Evolutionary conservation across 2,888 invertebrate genomes (phyloP), one percentile per base, ranked within the genome.

Genomic region (Linhomoeus sp.): DNA sequence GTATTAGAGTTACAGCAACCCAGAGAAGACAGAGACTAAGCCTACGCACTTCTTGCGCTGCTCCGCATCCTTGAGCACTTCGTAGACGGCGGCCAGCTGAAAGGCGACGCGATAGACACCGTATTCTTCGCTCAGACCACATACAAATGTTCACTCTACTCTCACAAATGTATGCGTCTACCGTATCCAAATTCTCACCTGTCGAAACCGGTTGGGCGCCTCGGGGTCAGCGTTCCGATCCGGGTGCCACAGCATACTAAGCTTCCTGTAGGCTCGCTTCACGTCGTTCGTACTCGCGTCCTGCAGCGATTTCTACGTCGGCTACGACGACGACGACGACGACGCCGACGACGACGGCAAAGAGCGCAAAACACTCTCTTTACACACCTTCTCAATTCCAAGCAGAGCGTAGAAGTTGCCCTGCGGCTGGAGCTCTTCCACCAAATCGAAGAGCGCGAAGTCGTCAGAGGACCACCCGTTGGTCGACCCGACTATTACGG

Each of bases 151-250:
- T n/a, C n/a, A n/a, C n/a, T n/a, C n/a, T n/a, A n/a, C n/a, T n/a
- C n/a, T n/a, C n/a, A n/a, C n/a, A n/a, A n/a, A n/a, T n/a, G n/a
- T n/a, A n/a, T n/a, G n/a, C n/a, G n/a, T n/a, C n/a, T n/a, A n/a
- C n/a, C n/a, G n/a, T n/a, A n/a, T n/a, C n/a, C n/a, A n/a, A n/a
- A n/a, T n/a, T n/a, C 59, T 55, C 59, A 76, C 76, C 66, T 88
- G 82, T 61, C 92, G 75, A 66, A 94, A 94, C 66, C 85, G 80
- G 17, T 80, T 77, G 57, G 86, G 85, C 0, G 92, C 90, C 73
- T 90, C 85, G n/a, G 79, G 78, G 1, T 84, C 77, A 57, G 79
- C 75, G 70, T 82, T 92, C 67, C 90, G 88, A 64, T 94, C 94
- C 0, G 94, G 94, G 72, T 94, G 94, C 41, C 85, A 67, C 54